phyloP scores from a whole-genome alignment of 2,888 invertebrate genomes.

The Drosophila robusta region DNA sequence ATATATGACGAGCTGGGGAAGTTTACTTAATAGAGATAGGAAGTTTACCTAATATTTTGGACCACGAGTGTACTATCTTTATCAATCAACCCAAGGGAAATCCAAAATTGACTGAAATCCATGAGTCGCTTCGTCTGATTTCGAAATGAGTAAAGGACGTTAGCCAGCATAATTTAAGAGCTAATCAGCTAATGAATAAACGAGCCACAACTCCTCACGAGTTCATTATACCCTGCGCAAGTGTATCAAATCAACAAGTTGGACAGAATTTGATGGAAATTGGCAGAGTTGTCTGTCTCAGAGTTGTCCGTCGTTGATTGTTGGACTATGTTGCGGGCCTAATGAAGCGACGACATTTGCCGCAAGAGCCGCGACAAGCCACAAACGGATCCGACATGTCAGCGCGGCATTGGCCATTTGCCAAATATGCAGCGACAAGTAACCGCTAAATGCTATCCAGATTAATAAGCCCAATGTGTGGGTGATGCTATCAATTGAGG shows the following conservation, averaged over 20 bases:
- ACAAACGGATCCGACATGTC: slow-evolving; percentile 47
- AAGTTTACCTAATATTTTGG: too few relatives aligned
- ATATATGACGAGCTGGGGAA: too few relatives aligned
- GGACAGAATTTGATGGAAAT: slow-evolving; percentile 74
- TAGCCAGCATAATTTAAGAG: too few relatives aligned
- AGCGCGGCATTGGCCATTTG: slow-evolving; percentile 48
- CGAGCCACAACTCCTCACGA: background rate
- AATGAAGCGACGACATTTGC: slow-evolving; percentile 74
- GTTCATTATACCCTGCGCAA: background rate
- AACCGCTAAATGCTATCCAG: slow-evolving; percentile 70
- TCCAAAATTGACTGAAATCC: too few relatives aligned
- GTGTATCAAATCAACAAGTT: slow-evolving; percentile 38
- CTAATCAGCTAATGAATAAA: too few relatives aligned
- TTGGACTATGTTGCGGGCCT: slow-evolving; percentile 53
- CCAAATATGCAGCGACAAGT: slow-evolving; percentile 73
- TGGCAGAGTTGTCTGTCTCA: slow-evolving; percentile 71
- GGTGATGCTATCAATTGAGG: slow-evolving; percentile 34
- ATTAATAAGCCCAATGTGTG: slow-evolving; percentile 67
- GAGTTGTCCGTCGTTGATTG: slow-evolving; percentile 42
- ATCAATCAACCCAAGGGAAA: too few relatives aligned
- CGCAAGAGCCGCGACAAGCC: slow-evolving; percentile 41
- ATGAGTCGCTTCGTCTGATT: too few relatives aligned
- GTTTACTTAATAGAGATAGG: too few relatives aligned
- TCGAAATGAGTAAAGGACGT: too few relatives aligned
- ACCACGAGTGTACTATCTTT: too few relatives aligned